phyloP scores from a whole-genome alignment of 2,888 invertebrate species.

The Synanthedon tipuliformis region DNA sequence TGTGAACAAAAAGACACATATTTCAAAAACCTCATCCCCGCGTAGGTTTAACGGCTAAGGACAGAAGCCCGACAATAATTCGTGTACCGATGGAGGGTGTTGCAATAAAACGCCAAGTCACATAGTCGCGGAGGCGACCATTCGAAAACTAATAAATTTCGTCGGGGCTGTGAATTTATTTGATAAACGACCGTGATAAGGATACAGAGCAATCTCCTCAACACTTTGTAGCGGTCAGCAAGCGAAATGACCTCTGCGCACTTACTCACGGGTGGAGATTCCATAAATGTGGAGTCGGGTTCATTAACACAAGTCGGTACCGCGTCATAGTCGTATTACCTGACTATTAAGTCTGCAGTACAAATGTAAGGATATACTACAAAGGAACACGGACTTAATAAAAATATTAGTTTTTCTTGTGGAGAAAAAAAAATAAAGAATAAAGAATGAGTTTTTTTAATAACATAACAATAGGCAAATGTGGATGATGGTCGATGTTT shows the following conservation, averaged over 20 bases:
- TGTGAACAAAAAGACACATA: slow-evolving; percentile 5
- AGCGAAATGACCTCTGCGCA: slow-evolving; percentile 1
- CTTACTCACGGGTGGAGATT: no score
- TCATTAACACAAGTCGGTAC: no score
- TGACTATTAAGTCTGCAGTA: no score
- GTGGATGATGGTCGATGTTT: no score
- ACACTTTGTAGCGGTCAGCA: slow-evolving; percentile 36
- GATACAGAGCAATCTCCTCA: slow-evolving; percentile 32
- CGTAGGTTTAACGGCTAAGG: slow-evolving; percentile 9
- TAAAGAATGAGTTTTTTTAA: no score
- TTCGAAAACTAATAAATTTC: slow-evolving; percentile 61
- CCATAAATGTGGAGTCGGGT: no score
- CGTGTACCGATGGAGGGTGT: slow-evolving; percentile 25
- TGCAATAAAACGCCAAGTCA: slow-evolving; percentile 44
- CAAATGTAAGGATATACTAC: no score
- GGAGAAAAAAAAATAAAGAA: no score
- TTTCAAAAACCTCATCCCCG: slow-evolving; percentile 20
- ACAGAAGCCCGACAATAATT: slow-evolving; percentile 30
- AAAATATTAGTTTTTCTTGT: no score
- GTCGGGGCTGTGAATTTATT: slow-evolving; percentile 57
- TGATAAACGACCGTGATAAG: slow-evolving; percentile 59
- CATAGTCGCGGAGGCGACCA: slow-evolving; percentile 43
- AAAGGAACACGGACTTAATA: no score
- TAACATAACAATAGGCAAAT: no score
- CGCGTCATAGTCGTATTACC: no score